Conservation (phyloP, 2,888 invertebrate genomes). For the Argyresthia goedartella region DNA sequence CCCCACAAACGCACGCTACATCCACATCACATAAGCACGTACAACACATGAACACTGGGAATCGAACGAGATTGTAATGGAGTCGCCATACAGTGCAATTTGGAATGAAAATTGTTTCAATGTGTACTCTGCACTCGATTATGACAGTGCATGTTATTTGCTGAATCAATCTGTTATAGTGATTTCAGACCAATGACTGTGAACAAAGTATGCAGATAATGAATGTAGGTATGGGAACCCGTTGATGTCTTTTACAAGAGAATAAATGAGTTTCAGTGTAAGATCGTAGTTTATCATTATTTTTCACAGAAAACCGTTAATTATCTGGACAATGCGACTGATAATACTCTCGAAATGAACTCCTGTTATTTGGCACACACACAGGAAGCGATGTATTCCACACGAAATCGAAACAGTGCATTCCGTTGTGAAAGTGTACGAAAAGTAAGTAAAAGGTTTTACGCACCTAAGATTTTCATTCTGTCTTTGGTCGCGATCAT, state of each 20-base stretch:
- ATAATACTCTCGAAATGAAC: conserved; percentile 18
- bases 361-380: conserved; percentile 54
- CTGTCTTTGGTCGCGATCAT: conserved; percentile 86
- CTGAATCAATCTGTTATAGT: conserved; percentile 32
- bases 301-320: neutral
- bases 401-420: conserved; percentile 46
- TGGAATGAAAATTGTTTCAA: neutral
- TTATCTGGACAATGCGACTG: neutral
- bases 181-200: conserved; percentile 15
- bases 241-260: conserved; percentile 48
- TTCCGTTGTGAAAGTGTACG: conserved; percentile 14
- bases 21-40: conserved; percentile 27
- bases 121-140: conserved; percentile 16
- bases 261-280: neutral
- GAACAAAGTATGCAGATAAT: conserved; percentile 1
- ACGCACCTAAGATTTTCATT: conserved; percentile 82
- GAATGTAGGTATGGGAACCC: conserved; percentile 23
- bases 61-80: neutral
- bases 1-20: conserved; percentile 23
- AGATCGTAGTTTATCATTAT: neutral
- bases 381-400: conserved; percentile 53
- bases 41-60: conserved; percentile 13
- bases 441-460: conserved; percentile 34
- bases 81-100: conserved; percentile 3
- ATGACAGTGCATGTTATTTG: conserved; percentile 39